Percentiles rank a stretch among this genome's conserved stretches.
These are phyloP conservation scores for Caenorhabditis inopinata DNA, from an alignment of 1,140 invertebrate genomes.

Conservation along the genomic window DNA sequence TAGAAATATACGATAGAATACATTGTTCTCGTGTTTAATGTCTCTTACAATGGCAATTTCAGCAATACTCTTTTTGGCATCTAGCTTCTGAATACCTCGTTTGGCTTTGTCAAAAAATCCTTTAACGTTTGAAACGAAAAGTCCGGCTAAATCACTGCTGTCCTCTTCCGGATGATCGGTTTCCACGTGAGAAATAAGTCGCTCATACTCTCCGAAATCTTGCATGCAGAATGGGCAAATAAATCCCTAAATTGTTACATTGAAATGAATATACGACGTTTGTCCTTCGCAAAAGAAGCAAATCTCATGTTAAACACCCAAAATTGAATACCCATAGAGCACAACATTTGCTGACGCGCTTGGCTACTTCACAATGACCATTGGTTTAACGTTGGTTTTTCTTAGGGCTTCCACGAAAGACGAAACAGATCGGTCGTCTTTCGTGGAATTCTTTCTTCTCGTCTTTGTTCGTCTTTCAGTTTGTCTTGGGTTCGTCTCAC, in stretches of 20 bases:
- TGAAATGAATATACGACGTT: too few relatives aligned
- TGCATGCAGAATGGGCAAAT: constrained; percentile 44
- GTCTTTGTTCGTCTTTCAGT: too few relatives aligned
- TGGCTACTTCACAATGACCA: too few relatives aligned
- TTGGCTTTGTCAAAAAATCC: constrained; percentile 37
- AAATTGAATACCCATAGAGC: too few relatives aligned
- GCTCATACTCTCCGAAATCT: constrained; percentile 30
- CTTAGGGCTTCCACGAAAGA: too few relatives aligned
- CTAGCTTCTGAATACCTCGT: constrained; percentile 20
- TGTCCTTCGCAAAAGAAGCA: too few relatives aligned
- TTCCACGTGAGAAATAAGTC: constrained; percentile 26
- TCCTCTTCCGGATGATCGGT: constrained; percentile 26
- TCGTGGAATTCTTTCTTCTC: too few relatives aligned
- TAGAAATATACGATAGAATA: neutral
- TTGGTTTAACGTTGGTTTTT: too few relatives aligned
- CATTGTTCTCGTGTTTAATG: neutral
- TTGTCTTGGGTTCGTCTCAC: too few relatives aligned
- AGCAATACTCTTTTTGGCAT: constrained; percentile 16
- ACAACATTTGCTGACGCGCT: too few relatives aligned
- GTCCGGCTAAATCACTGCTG: constrained; percentile 19
- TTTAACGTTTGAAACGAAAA: constrained; percentile 31
- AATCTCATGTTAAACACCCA: too few relatives aligned
- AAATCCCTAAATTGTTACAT: constrained; percentile 18
- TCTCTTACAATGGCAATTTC: constrained; percentile 22
- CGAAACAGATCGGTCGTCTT: too few relatives aligned